Base-by-base conservation (phyloP, 2,797 vertebrate genomes). In the Megaceryle alcyon region DNA sequence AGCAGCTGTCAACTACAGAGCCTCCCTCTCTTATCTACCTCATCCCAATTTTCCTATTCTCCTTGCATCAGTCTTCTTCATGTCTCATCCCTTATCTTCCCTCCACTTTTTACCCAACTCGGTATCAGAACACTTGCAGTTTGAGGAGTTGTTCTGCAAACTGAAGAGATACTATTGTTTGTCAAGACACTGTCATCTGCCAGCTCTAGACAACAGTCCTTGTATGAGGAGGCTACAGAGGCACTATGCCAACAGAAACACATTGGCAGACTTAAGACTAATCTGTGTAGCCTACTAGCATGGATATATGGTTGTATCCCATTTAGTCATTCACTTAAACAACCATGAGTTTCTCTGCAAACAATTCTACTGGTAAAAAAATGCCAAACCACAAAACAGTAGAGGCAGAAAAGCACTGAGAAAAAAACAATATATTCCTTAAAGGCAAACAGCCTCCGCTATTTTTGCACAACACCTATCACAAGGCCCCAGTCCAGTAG, bases 181-280 rank as follows among this genome's bases (percentile, higher is more conserved):
- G 81, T 56, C 83, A 35, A 5, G 41, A 81, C 65, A 72, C 64
- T 64, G 31, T 78, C 57, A 84, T 70, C 73, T 95, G 88, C 77
- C 80, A 95, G 73, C 70, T 92, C 80, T 31, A 94, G 76, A 91
- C 69, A 95, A 84, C 66, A 79, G 77, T 29, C 92, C 51, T 63
- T 41, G n/a, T 75, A 23, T 23, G 56, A 88, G 65, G 8, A 90
- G 33, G 64, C 76, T 80, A 73, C 31, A 56, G 9, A 92, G 82
- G 69, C 82, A 61, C 44, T 66, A 43, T 4, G 86, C 92, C 90
- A 95, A 69, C 54, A 79, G 59, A 88, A 82, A 73, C 35, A 51
- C 0, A 0, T 3, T 84, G 73, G 73, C 85, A 95, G 92, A 66
- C 61, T 56, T 56, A 18, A 56, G 76, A 72, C 35, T 75, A 41